Base-by-base conservation (phyloP, 2,113 vertebrate species). In the Scolopax mira region DNA sequence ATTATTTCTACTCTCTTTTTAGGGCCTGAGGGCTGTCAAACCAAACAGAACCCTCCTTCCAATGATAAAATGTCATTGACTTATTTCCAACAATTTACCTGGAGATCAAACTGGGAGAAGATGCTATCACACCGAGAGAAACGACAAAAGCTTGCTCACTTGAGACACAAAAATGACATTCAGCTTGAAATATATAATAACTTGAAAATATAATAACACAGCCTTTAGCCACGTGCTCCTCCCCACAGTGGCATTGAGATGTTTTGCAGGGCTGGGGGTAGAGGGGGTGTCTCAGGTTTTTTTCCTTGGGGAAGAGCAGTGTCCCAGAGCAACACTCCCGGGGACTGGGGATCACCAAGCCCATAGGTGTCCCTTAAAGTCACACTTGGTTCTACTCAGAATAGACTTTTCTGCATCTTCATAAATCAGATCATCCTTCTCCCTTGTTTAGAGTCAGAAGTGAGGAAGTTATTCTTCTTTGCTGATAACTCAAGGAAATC, bases 51-150 rank as follows among this genome's bases (percentile, higher is more conserved):
- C 14, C 51, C 44, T 54, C 14, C 51, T 42, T 54, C 27, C 69
- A 80, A 27, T 39, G 70, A 42, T 51, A 95, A 82, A 94, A 83
- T 9, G 39, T 48, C 87, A 80, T 7, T 51, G 71, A 82, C 46
- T 96, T 81, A 65, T 42, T 94, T 97, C 73, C 82, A 88, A 49
- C 73, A 85, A 91, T 93, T 92, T 94, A 92, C 49, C 49, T 19
- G 41, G 44, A 77, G 54, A 80, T 61, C 52, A 81, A 67, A 93
- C 41, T 22, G 30, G 42, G 60, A 74, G 88, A 77, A 73, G 39
- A 23, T 41, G 71, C 15, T 65, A 65, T 69, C 58, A 33, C 24
- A 51, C 9, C 2, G 51, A 48, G 64, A 78, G 37, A 94, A 82
- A 85, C 28, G 9, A 79, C 77, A 85, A 78, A 91, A 83, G 33